A percentile compares a stretch with the other conserved stretches of the same genome.
Conservation (phyloP, 92 coral and sea anemone species). For the Nematostella vectensis region DNA sequence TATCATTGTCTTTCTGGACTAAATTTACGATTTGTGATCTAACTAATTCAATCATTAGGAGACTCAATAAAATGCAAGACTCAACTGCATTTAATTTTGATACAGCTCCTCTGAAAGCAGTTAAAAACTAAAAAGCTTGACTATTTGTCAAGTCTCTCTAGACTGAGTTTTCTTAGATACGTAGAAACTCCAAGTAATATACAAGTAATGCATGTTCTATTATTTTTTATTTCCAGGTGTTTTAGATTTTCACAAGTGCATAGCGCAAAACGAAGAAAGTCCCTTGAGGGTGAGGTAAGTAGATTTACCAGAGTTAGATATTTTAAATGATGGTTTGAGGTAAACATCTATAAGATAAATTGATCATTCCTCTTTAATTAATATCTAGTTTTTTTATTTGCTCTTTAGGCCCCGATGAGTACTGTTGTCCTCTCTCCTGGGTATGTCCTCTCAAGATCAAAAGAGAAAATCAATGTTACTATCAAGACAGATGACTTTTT, state of each 20-base stretch:
- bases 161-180: no score
- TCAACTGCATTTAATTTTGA: no score
- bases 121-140: no score
- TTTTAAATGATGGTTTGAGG: not conserved
- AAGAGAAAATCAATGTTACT: constrained; percentile 73
- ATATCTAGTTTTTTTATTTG: not conserved
- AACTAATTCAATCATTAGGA: no score
- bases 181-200: no score
- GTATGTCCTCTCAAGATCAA: constrained; percentile 75
- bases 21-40: no score
- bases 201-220: not conserved
- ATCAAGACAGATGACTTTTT: constrained; percentile 72
- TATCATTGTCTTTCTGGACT: no score
- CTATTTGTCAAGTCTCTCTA: no score
- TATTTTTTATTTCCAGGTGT: constrained; percentile 38
- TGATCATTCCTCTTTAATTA: not conserved
- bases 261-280: constrained; percentile 59
- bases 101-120: no score
- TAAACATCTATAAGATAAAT: not conserved
- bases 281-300: constrained; percentile 40
- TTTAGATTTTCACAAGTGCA: constrained; percentile 59
- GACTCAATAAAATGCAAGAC: no score
- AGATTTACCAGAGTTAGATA: no score
- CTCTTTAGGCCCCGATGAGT: constrained; percentile 8
- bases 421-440: constrained; percentile 73